Conservation (phyloP, 2,888 invertebrate genomes). For the Vannuccia rotundouncinata region DNA sequence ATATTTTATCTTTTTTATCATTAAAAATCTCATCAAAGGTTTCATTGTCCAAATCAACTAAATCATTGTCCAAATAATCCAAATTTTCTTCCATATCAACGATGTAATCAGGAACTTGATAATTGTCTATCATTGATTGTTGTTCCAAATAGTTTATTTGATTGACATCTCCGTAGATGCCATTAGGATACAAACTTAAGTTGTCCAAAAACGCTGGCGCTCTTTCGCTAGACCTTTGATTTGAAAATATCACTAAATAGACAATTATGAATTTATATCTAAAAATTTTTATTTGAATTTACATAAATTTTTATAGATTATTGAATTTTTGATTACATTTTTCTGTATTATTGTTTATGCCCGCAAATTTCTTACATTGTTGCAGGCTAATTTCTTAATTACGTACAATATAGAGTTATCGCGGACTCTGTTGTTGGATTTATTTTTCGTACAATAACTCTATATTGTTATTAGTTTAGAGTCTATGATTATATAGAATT, state of each 20-base stretch:
- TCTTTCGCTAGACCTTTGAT: conserved; percentile 16
- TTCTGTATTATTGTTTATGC: conserved; percentile 19
- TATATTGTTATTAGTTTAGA: too few species aligned
- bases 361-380: not conserved
- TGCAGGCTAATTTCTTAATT: not conserved
- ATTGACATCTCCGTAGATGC: conserved; percentile 17
- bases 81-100: conserved; percentile 20
- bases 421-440: too few species aligned
- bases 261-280: conserved; percentile 8
- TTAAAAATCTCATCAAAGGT: conserved; percentile 18
- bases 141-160: conserved; percentile 14
- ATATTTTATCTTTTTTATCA: conserved; percentile 14
- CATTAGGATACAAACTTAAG: conserved; percentile 20
- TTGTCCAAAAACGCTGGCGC: conserved; percentile 14
- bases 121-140: conserved; percentile 23
- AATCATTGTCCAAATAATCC: conserved; percentile 13
- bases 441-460: too few species aligned
- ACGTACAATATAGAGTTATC: not conserved
- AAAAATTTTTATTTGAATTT: conserved; percentile 3
- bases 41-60: conserved; percentile 19
- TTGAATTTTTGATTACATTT: conserved; percentile 14
- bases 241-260: not conserved
- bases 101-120: conserved; percentile 21
- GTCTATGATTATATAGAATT: too few species aligned
- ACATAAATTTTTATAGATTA: conserved; percentile 4